Evolutionary conservation across 2,797 vertebrate genomes (phyloP).

Genomic region (Oreochromis mossambicus): DNA sequence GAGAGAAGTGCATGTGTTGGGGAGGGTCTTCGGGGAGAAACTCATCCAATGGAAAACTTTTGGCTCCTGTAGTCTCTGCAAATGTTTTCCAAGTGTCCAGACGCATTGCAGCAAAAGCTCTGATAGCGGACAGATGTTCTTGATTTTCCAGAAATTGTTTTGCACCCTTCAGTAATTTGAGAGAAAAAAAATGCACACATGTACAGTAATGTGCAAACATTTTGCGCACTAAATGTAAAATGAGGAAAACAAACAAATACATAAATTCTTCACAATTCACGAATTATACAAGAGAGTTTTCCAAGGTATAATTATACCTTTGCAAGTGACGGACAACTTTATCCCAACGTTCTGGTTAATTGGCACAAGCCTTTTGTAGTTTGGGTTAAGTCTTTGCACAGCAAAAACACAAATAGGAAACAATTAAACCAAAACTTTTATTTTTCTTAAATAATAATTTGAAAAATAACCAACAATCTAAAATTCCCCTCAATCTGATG

Average conservation of each 20-base stretch:
- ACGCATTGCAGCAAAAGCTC: constrained; percentile 63
- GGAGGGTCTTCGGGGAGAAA: constrained; percentile 30
- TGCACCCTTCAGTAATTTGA: constrained; percentile 26
- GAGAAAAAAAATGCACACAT: neutral
- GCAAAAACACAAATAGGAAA: neutral
- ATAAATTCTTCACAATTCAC: neutral
- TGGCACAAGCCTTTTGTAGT: neutral
- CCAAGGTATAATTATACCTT: neutral
- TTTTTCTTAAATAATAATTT: neutral
- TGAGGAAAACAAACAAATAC: neutral
- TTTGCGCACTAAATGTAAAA: neutral
- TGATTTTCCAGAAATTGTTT: constrained; percentile 62
- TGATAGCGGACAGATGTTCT: constrained; percentile 75
- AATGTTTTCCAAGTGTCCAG: constrained; percentile 74
- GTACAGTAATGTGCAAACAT: neutral
- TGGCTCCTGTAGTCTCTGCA: constrained; percentile 64
- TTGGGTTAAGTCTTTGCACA: neutral
- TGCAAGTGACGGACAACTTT: neutral
- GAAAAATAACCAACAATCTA: neutral
- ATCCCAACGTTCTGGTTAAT: neutral
- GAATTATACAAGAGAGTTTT: neutral
- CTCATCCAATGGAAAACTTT: constrained; percentile 44
- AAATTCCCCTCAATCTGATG: neutral
- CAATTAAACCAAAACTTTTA: neutral
- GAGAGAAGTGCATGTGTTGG: neutral